Evolutionary conservation across 2,888 invertebrate species (phyloP).

Genomic region (Melolontha melolontha): DNA sequence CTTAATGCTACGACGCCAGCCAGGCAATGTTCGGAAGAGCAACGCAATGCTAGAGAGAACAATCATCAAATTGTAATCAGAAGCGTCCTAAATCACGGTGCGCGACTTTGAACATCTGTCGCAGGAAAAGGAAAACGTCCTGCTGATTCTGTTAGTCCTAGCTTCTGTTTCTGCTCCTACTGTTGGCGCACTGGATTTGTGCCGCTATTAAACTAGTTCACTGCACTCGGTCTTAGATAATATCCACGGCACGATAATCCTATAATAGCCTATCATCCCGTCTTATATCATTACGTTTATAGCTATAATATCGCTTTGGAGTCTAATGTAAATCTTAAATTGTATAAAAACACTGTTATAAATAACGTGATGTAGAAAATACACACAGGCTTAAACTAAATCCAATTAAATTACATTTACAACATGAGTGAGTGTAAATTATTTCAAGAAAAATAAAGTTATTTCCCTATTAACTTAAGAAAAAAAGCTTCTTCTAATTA

Average conservation of each 20-base stretch:
- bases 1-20: slow-evolving; percentile 58
- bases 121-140: slow-evolving; percentile 51
- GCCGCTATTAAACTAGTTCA: slow-evolving; percentile 16
- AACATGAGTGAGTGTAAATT: too few species aligned
- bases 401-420: too few species aligned
- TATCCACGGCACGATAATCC: slow-evolving; percentile 33
- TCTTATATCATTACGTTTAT: slow-evolving; percentile 17
- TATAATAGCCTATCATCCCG: slow-evolving; percentile 34
- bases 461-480: too few species aligned
- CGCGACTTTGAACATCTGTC: slow-evolving; percentile 61
- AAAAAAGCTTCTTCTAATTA: too few species aligned
- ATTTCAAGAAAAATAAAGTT: too few species aligned
- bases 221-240: not conserved
- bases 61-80: slow-evolving; percentile 67
- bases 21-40: slow-evolving; percentile 48
- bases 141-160: slow-evolving; percentile 24
- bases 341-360: too few species aligned
- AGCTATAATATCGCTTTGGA: not conserved
- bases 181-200: slow-evolving; percentile 16
- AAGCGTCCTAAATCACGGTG: slow-evolving; percentile 64
- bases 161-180: slow-evolving; percentile 33
- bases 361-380: too few species aligned
- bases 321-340: too few species aligned
- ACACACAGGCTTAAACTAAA: too few species aligned
- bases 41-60: slow-evolving; percentile 60